Conservation (phyloP, 1,140 invertebrate species). For the Magallana ariakensis region DNA sequence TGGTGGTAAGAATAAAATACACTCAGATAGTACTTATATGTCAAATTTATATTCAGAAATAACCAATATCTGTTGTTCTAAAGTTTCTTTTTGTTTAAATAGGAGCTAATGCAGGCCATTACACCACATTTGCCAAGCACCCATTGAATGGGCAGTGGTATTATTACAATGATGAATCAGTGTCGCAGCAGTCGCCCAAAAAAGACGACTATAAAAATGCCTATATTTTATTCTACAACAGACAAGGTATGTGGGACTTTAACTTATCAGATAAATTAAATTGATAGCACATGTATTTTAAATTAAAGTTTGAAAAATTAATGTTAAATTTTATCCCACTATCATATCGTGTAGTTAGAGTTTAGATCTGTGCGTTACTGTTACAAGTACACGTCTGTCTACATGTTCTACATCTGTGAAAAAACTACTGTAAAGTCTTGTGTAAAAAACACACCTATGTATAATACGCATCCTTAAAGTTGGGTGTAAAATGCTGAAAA, state of each 20-base stretch:
- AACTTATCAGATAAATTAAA: no score
- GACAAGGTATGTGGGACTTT: constrained; percentile 75
- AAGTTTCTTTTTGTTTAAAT: constrained; percentile 5
- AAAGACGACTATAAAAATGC: constrained; percentile 85
- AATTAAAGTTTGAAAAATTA: no score
- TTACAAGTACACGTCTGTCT: no score
- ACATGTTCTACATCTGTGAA: no score
- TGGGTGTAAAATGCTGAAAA: no score
- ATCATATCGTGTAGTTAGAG: no score
- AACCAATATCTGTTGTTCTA: not conserved
- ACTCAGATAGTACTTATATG: not conserved
- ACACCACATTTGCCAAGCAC: constrained; percentile 86
- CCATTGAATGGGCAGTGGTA: constrained; percentile 88
- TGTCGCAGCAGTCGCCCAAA: constrained; percentile 83
- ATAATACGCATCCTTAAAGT: no score
- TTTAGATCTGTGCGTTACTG: no score
- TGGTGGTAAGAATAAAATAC: constrained; percentile 81
- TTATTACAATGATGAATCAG: constrained; percentile 89
- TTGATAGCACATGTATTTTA: no score
- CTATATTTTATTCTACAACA: constrained; percentile 87
- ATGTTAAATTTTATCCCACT: no score
- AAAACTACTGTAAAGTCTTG: no score
- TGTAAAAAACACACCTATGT: no score
- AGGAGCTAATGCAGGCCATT: constrained; percentile 85
- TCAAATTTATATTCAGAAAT: not conserved